Percentiles rank a stretch among this genome's conserved stretches.
Conservation (phyloP, 2,113 vertebrate genomes). For the Eurystomus gularis region DNA sequence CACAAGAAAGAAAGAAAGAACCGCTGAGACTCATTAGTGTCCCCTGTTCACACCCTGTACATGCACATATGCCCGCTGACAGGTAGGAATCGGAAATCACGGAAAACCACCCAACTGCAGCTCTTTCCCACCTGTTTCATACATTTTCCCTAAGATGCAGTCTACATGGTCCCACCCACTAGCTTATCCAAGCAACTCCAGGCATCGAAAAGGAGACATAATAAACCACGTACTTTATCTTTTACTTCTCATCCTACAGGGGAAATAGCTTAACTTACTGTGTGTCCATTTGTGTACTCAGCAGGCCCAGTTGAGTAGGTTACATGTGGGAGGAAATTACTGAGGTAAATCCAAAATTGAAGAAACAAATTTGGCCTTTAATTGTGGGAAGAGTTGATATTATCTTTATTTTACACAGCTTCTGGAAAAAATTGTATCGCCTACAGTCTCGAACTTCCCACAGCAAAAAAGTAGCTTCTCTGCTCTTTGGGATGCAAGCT, state of each 20-base stretch:
- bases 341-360: neutral
- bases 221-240: neutral
- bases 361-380: neutral
- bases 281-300: neutral
- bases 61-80: neutral
- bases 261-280: neutral
- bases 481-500: neutral
- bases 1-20: neutral
- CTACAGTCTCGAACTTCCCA: neutral
- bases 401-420: neutral
- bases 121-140: neutral
- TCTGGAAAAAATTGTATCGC: neutral
- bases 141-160: neutral
- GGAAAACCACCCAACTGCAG: neutral
- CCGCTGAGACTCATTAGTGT: neutral
- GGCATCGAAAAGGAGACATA: neutral
- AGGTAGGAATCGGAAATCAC: neutral
- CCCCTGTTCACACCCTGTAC: neutral
- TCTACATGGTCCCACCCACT: neutral
- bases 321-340: neutral
- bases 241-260: neutral
- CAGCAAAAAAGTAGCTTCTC: neutral
- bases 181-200: neutral
- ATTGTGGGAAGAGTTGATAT: neutral
- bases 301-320: neutral